Base-by-base conservation (phyloP, 53 echinoderm and acorn worm species). In the Echinarachnius parma region DNA sequence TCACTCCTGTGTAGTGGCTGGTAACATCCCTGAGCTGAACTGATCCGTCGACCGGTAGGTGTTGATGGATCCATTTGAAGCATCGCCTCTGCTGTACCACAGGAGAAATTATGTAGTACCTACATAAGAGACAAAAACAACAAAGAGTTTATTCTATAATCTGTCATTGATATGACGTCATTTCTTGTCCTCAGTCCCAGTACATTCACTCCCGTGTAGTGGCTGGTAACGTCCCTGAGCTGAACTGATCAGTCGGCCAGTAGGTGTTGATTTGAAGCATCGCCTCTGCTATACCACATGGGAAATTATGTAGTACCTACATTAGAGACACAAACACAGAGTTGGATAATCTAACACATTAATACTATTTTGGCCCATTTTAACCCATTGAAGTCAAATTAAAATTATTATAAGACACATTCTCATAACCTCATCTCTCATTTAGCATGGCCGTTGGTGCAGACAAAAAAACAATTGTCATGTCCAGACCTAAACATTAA, bases 41-140 rank as follows among this genome's bases (percentile, higher is more conserved):
- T 2, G 91, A 88, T 52, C 91, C 88, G 62, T 91, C 78, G 2
- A 59, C 60, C 4, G 91, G 91, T 26, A 98, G 72, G 53, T 88
- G 98, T 1, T 72, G 60, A 9, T 78, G 71, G 19, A 98, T 87
- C 98, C 98, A 98, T 20, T 77, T 76, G 34, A 52, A 81, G 31
- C 88, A 66, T 45, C 81, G 80, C 31, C 83, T 79, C 15, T 59
- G 64, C 46, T 83, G 79, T 13, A 80, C 56, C 31, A 86, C 85
- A n/a, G 98, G 98, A 18, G 85, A 98, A 39, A 98, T 91, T 10
- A 98, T 64, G 52, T 88, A 98, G 77, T 80, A 98, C 25, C 98
- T 98, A 33, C 8, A 45, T 57, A 35, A 25, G 28, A 53, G n/a
- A n/a, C n/a, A n/a, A n/a, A n/a, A n/a, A n/a, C n/a, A n/a, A n/a